phyloP scores from a whole-genome alignment of 2,888 invertebrate species.

The Caenorhabditis japonica region DNA sequence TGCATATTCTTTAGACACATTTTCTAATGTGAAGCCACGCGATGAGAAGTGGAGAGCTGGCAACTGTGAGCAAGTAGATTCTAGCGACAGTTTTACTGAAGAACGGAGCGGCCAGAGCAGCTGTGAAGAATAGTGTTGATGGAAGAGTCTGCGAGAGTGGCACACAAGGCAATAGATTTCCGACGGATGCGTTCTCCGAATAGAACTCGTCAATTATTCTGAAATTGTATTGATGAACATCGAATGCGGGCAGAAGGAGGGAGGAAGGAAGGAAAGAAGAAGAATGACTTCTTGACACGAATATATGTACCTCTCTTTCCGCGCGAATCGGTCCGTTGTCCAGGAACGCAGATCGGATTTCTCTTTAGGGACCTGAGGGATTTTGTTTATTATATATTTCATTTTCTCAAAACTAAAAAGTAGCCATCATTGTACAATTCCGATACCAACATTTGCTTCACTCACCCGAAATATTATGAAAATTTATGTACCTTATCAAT shows the following conservation, averaged over 20 bases:
- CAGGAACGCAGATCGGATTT: constrained; percentile 56
- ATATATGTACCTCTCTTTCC: constrained; percentile 65
- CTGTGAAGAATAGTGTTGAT: constrained; percentile 63
- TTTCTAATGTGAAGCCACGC: constrained; percentile 63
- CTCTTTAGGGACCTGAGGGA: constrained; percentile 59
- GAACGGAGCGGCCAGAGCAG: constrained; percentile 62
- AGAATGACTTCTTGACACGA: constrained; percentile 15
- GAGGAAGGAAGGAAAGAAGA: no score
- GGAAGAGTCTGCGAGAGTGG: constrained; percentile 61
- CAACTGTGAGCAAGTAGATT: constrained; percentile 61
- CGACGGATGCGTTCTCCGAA: constrained; percentile 18
- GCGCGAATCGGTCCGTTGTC: constrained; percentile 62
- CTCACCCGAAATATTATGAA: neutral
- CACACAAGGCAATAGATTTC: constrained; percentile 40
- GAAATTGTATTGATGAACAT: constrained; percentile 13
- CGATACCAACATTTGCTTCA: constrained; percentile 2
- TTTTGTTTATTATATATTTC: neutral
- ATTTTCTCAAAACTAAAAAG: neutral
- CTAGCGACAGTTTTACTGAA: constrained; percentile 56
- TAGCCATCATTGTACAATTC: no score
- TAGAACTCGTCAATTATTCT: constrained; percentile 63
- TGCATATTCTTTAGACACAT: constrained; percentile 50
- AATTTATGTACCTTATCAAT: constrained; percentile 23
- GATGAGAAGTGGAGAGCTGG: constrained; percentile 64
- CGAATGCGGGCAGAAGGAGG: no score